phyloP scores from a whole-genome alignment of 2,888 invertebrate species.

The Tupiocoris notatus region DNA sequence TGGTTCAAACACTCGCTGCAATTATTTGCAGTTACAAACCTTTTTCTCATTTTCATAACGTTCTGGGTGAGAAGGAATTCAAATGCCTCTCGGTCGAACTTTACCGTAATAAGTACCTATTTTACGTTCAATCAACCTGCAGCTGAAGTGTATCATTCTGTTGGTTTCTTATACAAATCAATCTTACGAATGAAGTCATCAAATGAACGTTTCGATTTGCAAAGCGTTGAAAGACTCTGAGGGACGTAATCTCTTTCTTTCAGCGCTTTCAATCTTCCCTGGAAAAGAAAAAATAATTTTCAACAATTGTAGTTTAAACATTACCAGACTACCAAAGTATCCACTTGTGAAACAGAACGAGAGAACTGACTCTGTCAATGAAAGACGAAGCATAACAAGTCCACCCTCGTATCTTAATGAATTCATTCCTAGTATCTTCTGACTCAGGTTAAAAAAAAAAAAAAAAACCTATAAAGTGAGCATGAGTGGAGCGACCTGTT shows the following conservation, averaged over 20 bases:
- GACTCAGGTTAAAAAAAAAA: too few species aligned
- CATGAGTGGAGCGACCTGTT: too few species aligned
- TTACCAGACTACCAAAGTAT: neutral
- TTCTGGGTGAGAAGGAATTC: too few species aligned
- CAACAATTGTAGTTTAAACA: neutral
- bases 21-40: too few species aligned
- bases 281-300: conserved; percentile 22
- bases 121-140: neutral
- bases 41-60: too few species aligned
- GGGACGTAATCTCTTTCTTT: conserved; percentile 46
- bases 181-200: conserved; percentile 23
- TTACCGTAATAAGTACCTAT: too few species aligned
- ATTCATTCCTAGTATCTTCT: too few species aligned
- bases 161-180: neutral
- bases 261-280: conserved; percentile 46
- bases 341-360: neutral
- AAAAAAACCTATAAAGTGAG: too few species aligned
- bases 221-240: conserved; percentile 33
- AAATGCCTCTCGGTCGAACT: too few species aligned
- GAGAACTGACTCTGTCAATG: neutral
- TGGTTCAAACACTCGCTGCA: too few species aligned
- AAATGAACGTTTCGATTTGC: conserved; percentile 45
- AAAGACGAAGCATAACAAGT: neutral
- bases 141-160: too few species aligned
- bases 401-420: too few species aligned